Conservation (phyloP, 2,888 invertebrate genomes). For the Luffia ferchaultella region DNA sequence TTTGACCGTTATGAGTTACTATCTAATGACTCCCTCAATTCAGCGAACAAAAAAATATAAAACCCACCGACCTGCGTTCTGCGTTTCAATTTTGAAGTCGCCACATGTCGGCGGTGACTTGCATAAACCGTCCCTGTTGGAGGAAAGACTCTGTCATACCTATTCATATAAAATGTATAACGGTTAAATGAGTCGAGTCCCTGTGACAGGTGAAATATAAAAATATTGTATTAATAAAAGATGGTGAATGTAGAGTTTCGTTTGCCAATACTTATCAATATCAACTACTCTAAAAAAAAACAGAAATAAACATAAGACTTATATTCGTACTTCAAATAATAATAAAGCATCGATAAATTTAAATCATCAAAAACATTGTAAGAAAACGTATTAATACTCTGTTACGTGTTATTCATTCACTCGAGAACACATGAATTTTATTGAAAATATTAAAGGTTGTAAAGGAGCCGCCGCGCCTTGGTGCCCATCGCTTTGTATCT, state of each 20-base stretch:
- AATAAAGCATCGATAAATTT: no score
- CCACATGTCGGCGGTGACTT: constrained; percentile 59
- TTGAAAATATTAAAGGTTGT: not conserved
- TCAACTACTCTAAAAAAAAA: no score
- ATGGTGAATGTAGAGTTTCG: no score
- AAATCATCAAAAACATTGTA: no score
- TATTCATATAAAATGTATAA: no score
- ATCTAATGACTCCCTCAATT: constrained; percentile 52
- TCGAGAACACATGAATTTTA: not conserved
- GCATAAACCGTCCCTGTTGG: constrained; percentile 23
- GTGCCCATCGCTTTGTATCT: constrained; percentile 5
- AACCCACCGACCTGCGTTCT: constrained; percentile 34
- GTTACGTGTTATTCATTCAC: not conserved
- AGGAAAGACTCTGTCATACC: not conserved
- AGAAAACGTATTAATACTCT: not conserved
- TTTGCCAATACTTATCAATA: no score
- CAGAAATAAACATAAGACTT: no score
- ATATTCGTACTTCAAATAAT: no score
- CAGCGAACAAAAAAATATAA: constrained; percentile 38
- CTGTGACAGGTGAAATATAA: no score
- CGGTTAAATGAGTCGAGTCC: no score
- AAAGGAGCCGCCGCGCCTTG: not conserved
- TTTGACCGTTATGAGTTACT: constrained; percentile 52
- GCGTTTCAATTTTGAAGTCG: constrained; percentile 45
- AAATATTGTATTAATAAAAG: no score